phyloP scores from a whole-genome alignment of 1,140 invertebrate species.

The Himalopsyche phryganea region DNA sequence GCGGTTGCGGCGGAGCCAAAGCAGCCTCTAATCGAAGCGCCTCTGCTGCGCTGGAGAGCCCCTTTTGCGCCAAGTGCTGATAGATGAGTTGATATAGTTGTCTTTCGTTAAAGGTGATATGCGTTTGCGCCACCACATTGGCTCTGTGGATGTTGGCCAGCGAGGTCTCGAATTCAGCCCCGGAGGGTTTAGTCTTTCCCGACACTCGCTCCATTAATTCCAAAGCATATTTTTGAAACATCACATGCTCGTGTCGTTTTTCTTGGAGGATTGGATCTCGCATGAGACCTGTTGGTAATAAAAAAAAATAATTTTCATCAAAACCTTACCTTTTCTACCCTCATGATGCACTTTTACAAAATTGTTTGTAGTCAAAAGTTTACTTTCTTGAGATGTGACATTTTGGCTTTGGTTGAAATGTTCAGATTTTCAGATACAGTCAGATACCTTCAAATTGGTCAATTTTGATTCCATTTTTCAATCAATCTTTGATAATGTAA shows the following conservation, averaged over 20 bases:
- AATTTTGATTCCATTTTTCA: no score
- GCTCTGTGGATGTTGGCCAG: constrained; percentile 82
- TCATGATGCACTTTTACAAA: no score
- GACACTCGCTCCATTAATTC: constrained; percentile 88
- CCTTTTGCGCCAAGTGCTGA: constrained; percentile 79
- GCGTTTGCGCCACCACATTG: constrained; percentile 92
- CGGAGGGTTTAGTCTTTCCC: constrained; percentile 82
- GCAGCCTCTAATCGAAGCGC: constrained; percentile 74
- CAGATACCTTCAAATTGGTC: no score
- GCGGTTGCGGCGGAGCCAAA: constrained; percentile 51
- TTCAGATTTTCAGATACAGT: no score
- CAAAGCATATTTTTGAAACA: constrained; percentile 93
- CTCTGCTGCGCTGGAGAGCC: constrained; percentile 68
- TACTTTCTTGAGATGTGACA: no score
- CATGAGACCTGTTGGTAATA: constrained; percentile 82
- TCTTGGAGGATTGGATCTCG: constrained; percentile 95
- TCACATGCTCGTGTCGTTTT: constrained; percentile 90
- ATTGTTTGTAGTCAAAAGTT: no score
- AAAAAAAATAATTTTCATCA: no score
- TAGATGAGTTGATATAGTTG: constrained; percentile 91
- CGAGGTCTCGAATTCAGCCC: constrained; percentile 77
- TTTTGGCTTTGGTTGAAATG: no score
- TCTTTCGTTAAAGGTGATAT: constrained; percentile 89
- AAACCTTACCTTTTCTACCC: no score
- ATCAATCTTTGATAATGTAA: no score